These are phyloP conservation scores for Orbicella faveolata DNA, from an alignment of 64 coral and sea anemone genomes.

Conservation along the genomic window DNA sequence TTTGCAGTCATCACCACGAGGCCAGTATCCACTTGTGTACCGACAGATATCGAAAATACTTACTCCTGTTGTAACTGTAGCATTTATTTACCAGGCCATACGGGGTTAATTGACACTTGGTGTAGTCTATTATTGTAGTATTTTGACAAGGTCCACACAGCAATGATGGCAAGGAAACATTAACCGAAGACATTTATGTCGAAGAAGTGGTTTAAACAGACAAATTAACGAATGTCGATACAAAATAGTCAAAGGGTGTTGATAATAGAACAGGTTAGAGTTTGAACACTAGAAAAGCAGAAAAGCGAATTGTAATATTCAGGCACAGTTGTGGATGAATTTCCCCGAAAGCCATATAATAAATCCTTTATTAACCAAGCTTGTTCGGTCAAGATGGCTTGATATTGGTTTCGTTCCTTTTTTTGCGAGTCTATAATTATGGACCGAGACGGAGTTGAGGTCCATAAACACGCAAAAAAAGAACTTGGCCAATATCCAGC, in stretches of 20 bases:
- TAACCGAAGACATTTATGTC: background rate
- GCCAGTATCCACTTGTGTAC: background rate
- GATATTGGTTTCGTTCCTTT: no score
- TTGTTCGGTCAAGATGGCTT: no score
- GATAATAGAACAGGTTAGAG: background rate
- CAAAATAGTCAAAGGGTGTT: background rate
- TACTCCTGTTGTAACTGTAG: background rate
- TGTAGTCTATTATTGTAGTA: background rate
- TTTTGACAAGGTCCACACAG: constrained; percentile 27
- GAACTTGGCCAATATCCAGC: no score
- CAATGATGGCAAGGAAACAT: background rate
- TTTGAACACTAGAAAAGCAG: background rate
- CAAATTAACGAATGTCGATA: background rate
- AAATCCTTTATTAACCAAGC: no score
- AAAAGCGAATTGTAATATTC: background rate
- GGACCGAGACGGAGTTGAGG: no score
- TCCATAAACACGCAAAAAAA: no score
- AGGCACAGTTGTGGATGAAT: background rate
- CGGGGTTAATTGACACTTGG: background rate
- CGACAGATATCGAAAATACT: background rate
- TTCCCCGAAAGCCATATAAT: no score
- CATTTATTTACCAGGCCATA: background rate
- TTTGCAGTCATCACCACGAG: background rate
- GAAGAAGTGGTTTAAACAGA: background rate
- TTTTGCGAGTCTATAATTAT: no score